Conservation (phyloP, 1,140 invertebrate genomes). For the Zaprionus capensis region DNA sequence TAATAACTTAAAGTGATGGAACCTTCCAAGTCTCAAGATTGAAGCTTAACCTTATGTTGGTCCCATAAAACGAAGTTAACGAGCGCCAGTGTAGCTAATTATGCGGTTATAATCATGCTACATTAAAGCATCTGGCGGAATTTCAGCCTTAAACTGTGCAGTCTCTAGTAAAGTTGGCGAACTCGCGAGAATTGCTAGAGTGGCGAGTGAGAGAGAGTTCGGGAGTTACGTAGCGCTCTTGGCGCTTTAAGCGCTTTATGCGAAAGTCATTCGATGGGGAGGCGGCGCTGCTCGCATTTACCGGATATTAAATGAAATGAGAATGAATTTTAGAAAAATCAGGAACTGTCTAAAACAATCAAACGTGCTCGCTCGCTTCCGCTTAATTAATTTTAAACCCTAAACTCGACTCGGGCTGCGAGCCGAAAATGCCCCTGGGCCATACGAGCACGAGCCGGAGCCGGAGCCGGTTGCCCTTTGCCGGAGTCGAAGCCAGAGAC, state of each 20-base stretch:
- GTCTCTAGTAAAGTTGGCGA: background rate
- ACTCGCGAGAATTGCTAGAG: background rate
- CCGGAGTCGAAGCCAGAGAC: background rate
- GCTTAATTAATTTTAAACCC: conserved; percentile 81
- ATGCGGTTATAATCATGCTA: conserved; percentile 3
- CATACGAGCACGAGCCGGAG: conserved; percentile 25
- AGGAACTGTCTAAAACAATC: conserved; percentile 79
- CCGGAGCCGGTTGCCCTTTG: background rate
- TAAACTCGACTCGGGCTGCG: conserved; percentile 66
- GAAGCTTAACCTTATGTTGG: background rate
- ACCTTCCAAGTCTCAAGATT: background rate
- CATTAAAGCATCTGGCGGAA: background rate
- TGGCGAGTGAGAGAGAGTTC: background rate
- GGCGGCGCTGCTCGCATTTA: background rate
- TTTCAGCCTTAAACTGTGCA: background rate
- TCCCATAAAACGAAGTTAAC: background rate
- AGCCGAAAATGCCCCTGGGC: conserved; percentile 52
- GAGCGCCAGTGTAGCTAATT: background rate
- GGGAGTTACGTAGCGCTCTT: background rate
- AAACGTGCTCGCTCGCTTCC: conserved; percentile 76
- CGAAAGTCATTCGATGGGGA: conserved; percentile 18
- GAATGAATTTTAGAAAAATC: conserved; percentile 54
- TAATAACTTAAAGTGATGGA: background rate
- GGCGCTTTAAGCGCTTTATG: conserved; percentile 27
- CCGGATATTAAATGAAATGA: conserved; percentile 57